A percentile compares a stretch with the other conserved stretches of the same genome.
Conservation (phyloP, 2,797 vertebrate genomes). For the Spinus pinus region DNA sequence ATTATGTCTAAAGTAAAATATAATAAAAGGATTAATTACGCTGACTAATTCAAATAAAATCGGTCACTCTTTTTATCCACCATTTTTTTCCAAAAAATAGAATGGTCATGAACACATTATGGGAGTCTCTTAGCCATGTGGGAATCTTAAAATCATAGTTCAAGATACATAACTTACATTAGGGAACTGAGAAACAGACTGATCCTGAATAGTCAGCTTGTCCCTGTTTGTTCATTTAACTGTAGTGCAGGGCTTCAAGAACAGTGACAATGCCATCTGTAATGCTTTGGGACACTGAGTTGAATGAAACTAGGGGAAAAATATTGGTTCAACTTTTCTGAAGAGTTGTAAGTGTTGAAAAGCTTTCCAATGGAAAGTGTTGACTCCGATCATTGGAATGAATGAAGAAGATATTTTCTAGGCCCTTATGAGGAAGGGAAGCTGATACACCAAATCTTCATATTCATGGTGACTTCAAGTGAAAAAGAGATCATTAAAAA, state of each 20-base stretch:
- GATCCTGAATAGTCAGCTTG: not conserved
- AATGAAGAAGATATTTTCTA: not conserved
- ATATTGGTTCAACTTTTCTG: not conserved
- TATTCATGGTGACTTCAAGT: not conserved
- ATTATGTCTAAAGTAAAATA: not conserved
- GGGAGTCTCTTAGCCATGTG: not conserved
- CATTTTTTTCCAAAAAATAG: not conserved
- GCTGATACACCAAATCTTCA: not conserved
- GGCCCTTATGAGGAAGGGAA: not conserved
- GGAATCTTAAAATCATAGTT: not conserved
- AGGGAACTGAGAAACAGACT: not conserved
- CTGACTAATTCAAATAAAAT: not conserved
- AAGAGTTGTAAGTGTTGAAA: not conserved
- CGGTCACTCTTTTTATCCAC: rapidly evolving
- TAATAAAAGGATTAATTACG: not conserved
- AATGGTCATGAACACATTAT: not conserved
- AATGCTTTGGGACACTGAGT: not conserved
- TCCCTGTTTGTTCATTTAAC: not conserved
- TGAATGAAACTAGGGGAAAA: not conserved
- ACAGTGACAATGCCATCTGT: not conserved
- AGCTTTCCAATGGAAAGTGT: not conserved
- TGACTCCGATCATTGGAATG: not conserved
- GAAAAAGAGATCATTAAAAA: not conserved
- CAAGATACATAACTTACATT: not conserved
- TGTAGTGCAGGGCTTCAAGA: not conserved